Evolutionary conservation across 2,888 invertebrate species (phyloP).

Genomic region (Trichogramma dendrolimi): DNA sequence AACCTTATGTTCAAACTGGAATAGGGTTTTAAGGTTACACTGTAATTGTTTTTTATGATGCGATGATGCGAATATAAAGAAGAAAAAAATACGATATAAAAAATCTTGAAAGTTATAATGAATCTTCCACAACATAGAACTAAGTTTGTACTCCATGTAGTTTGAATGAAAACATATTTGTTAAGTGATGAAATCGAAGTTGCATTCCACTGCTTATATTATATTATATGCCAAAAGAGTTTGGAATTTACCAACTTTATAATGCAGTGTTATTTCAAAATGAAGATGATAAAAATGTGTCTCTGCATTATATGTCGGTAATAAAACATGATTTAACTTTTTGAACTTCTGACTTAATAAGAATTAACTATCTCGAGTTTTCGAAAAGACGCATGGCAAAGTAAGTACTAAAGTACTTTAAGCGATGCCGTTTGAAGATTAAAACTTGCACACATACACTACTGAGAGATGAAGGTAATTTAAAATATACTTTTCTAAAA

Average conservation of each 20-base stretch:
- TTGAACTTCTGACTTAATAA: constrained; percentile 26
- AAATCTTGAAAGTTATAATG: no score
- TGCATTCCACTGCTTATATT: no score
- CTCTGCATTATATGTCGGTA: constrained; percentile 18
- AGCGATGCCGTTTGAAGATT: constrained; percentile 18
- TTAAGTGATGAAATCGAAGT: no score
- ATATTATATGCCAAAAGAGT: no score
- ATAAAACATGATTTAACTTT: constrained; percentile 27
- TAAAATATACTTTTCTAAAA: constrained; percentile 13
- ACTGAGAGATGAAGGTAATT: constrained; percentile 11
- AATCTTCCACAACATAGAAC: no score
- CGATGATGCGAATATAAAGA: no score
- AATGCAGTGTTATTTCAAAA: constrained; percentile 8
- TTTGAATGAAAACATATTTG: no score
- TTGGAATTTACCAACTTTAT: constrained; percentile 4
- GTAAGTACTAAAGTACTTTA: constrained; percentile 21
- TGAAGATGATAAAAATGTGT: constrained; percentile 13
- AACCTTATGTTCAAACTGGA: no score
- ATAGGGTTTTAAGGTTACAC: no score
- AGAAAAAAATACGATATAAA: no score
- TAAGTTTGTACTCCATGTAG: no score
- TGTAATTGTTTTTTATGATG: no score
- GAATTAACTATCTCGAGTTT: constrained; percentile 27
- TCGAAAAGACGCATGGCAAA: constrained; percentile 17
- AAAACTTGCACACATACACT: constrained; percentile 13